Percentiles rank a stretch among this genome's conserved stretches.
Conservation (phyloP, 2,797 vertebrate species). For the Pteronotus mesoamericanus region DNA sequence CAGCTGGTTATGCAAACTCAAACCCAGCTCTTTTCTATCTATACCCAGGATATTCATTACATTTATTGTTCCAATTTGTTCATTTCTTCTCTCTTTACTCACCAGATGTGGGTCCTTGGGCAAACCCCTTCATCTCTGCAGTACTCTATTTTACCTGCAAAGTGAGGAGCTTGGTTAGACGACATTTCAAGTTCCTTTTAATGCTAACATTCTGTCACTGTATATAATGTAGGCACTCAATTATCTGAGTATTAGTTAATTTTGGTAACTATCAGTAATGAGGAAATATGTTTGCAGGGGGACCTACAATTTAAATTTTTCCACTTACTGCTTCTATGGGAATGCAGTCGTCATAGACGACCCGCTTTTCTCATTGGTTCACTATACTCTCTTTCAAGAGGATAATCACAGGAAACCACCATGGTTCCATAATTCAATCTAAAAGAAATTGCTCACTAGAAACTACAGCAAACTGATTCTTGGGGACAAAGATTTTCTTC, state of each 20-base stretch:
- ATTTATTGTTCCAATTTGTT: neutral
- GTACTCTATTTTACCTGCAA: neutral
- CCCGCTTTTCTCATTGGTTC: neutral
- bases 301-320: neutral
- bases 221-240: neutral
- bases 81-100: slow-evolving; percentile 13
- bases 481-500: neutral
- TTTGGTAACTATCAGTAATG: neutral
- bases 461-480: neutral
- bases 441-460: neutral
- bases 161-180: neutral
- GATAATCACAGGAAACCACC: neutral
- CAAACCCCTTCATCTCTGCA: neutral
- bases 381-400: neutral
- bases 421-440: neutral
- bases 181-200: neutral
- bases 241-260: slow-evolving; percentile 1
- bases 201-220: neutral
- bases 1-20: neutral
- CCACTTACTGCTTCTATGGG: neutral
- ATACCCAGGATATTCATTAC: neutral
- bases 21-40: neutral
- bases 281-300: neutral
- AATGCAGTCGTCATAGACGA: neutral
- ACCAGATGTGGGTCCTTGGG: neutral